A percentile compares a stretch with the other conserved stretches of the same genome.
Evolutionary conservation across 2,113 vertebrate species (phyloP).

Genomic region (Lipophrys pholis): DNA sequence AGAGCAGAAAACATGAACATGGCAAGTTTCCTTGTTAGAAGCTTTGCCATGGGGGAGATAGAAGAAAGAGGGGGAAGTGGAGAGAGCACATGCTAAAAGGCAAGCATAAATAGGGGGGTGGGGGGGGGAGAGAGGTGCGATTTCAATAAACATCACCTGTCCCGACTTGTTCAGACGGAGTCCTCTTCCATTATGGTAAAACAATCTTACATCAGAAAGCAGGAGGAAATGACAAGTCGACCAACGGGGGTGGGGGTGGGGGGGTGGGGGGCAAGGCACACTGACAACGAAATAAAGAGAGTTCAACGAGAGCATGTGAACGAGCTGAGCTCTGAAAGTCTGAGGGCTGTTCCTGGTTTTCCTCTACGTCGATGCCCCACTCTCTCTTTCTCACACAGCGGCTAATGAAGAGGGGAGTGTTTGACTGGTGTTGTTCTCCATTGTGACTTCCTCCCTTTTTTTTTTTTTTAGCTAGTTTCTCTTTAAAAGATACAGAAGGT

Average conservation of each 20-base stretch:
- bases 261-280: slow-evolving; percentile 48
- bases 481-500: slow-evolving; percentile 28
- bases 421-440: slow-evolving; percentile 34
- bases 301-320: slow-evolving; percentile 20
- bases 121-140: neutral
- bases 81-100: slow-evolving; percentile 1
- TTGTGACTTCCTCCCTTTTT: slow-evolving; percentile 57
- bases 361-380: neutral
- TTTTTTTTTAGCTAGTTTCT: slow-evolving; percentile 42
- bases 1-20: slow-evolving; percentile 11
- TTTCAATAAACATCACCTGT: slow-evolving; percentile 63
- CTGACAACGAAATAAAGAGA: slow-evolving; percentile 46
- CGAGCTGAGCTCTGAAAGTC: neutral
- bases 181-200: slow-evolving; percentile 45
- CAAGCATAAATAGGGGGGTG: neutral
- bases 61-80: neutral
- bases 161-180: slow-evolving; percentile 27
- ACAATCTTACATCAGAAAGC: slow-evolving; percentile 21
- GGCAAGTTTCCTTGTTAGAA: slow-evolving; percentile 46
- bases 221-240: slow-evolving; percentile 58
- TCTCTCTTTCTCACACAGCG: slow-evolving; percentile 6
- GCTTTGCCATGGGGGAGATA: neutral
- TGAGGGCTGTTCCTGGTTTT: slow-evolving; percentile 4
- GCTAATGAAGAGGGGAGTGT: slow-evolving; percentile 6
- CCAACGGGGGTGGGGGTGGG: slow-evolving; percentile 43